phyloP scores from a whole-genome alignment of 2,797 vertebrate genomes.

The Harpagifer antarcticus region DNA sequence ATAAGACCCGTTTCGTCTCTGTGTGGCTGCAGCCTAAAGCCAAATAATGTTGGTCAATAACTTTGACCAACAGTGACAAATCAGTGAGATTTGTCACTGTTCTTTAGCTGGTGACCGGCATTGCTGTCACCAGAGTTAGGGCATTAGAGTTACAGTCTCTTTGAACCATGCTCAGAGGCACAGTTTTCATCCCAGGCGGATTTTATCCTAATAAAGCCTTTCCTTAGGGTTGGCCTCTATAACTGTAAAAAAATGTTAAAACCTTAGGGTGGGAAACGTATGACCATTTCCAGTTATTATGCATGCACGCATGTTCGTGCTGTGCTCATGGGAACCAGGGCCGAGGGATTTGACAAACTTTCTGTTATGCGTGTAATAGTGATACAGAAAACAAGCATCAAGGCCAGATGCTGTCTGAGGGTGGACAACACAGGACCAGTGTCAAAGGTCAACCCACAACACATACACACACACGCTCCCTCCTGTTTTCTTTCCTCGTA shows the following conservation, averaged over 20 bases:
- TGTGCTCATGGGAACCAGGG: conserved; percentile 53
- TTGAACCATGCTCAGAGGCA: not conserved
- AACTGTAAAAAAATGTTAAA: not conserved
- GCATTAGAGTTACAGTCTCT: not conserved
- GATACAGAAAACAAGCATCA: conserved; percentile 50
- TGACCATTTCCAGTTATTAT: conserved; percentile 16
- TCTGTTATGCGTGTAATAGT: conserved; percentile 41
- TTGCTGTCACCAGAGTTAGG: not conserved
- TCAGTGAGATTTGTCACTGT: no score
- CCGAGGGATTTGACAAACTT: conserved; percentile 45
- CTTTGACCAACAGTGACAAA: no score
- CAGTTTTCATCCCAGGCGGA: not conserved
- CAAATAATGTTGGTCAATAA: no score
- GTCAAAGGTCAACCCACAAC: conserved; percentile 61
- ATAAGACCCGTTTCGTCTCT: no score
- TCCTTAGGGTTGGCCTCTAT: not conserved
- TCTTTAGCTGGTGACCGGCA: not conserved
- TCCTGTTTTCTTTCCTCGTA: conserved; percentile 71
- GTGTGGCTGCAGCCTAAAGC: no score
- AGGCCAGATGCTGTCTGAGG: conserved; percentile 72
- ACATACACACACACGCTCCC: conserved; percentile 42
- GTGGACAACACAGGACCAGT: conserved; percentile 55
- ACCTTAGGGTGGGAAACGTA: conserved; percentile 25
- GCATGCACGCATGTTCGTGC: not conserved
- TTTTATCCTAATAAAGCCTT: not conserved